phyloP scores from a whole-genome alignment of 35 echinoderm and acorn worm genomes.

The Acanthaster planci region DNA sequence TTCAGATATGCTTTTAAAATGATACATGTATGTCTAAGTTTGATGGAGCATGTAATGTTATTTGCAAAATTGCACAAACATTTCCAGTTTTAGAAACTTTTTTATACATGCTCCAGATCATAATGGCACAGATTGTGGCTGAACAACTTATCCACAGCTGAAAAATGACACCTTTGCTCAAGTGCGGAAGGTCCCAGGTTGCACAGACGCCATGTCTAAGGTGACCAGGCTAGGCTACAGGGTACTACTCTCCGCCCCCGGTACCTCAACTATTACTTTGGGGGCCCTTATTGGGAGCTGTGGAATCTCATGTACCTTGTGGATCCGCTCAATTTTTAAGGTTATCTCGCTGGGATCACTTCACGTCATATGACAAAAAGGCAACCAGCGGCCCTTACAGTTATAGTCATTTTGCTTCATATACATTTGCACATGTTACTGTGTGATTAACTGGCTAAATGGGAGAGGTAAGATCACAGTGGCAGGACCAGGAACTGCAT shows the following conservation, averaged over 20 bases:
- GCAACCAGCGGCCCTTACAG: not conserved
- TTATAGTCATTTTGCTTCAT: too few relatives aligned
- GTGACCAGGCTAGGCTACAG: slow-evolving; percentile 76
- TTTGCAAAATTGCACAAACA: not conserved
- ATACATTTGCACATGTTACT: too few relatives aligned
- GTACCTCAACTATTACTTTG: slow-evolving; percentile 65
- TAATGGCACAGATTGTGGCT: not conserved
- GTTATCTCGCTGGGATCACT: slow-evolving; percentile 32
- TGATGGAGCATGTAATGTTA: too few relatives aligned
- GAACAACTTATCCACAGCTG: not conserved
- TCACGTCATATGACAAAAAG: not conserved
- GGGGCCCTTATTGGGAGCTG: slow-evolving; percentile 51
- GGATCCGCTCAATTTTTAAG: slow-evolving; percentile 69
- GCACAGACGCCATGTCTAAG: slow-evolving; percentile 41
- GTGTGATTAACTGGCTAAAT: too few relatives aligned
- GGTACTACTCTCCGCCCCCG: slow-evolving; percentile 68
- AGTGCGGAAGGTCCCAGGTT: slow-evolving; percentile 33
- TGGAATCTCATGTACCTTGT: slow-evolving; percentile 78
- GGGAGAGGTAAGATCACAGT: too few relatives aligned
- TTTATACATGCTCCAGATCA: not conserved
- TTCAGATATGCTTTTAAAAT: too few relatives aligned
- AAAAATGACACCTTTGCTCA: slow-evolving; percentile 26
- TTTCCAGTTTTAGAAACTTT: not conserved
- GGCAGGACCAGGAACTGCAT: too few relatives aligned
- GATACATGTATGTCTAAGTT: too few relatives aligned